Evolutionary conservation across 2,888 invertebrate genomes (phyloP), one percentile per base, ranked within the genome.

Genomic region (Eupithecia exiguata): DNA sequence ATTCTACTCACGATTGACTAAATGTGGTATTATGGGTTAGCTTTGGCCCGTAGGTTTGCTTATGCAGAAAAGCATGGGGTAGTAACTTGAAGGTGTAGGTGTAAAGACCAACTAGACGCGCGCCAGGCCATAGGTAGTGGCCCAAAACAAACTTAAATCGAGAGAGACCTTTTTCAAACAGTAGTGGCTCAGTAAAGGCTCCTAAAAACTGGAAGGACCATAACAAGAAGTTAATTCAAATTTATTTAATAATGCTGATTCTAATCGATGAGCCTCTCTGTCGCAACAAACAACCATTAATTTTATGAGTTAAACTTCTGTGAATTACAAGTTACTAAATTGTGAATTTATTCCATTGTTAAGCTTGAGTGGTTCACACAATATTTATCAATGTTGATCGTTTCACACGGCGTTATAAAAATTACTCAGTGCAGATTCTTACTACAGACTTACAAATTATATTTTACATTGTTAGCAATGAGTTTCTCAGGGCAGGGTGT

Each of bases 371-470:
- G 53, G 36, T 70, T 75, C 72, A 58, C 67, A 72, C 72, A 68
- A 72, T 67, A 62, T 70, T 46, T 67, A 70, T 69, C 53, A 66
- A 40, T 25, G 75, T 79, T 77, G 76, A 79, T 80, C 79, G 72
- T 72, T 53, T 61, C 74, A 46, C 74, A 65, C 66, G 68, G 70
- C 75, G 81, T 81, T 65, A 40, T 40, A 40, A 35, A 61, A 62
- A 62, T 62, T 21, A 58, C 58, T 58, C 58, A 16, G 12, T 66
- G 40, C 40, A 66, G 6, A 65, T 38, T 36, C 65, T 66, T 66
- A 40, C 40, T 25, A 43, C 40, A 38, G 40, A 38, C 18, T 46
- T 46, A 68, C 46, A 67, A 67, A 67, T 67, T 43, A 46, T 46
- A 30, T 7, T 25, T 5, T 18, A 21, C 40, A 65, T 65, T 65